phyloP scores from a whole-genome alignment of 2,888 invertebrate species.

The Macrophya alboannulata region DNA sequence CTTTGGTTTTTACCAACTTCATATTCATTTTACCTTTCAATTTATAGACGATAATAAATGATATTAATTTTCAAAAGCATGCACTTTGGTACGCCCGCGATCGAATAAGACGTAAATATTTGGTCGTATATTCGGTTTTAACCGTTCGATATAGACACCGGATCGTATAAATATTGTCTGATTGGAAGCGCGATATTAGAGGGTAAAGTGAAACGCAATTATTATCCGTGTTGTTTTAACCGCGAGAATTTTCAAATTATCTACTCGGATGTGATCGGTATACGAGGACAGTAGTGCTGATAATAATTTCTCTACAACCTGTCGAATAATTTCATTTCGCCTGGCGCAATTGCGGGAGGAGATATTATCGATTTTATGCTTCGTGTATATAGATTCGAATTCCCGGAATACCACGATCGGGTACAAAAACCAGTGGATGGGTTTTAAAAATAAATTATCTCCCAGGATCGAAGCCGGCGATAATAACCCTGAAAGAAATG shows the following conservation, averaged over 20 bases:
- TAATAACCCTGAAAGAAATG: not conserved
- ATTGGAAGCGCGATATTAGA: constrained; percentile 9
- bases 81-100: constrained; percentile 6
- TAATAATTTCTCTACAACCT: constrained; percentile 23
- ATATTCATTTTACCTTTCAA: constrained; percentile 24
- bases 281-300: not conserved
- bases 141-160: not conserved
- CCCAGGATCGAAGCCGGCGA: not conserved
- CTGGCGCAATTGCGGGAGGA: not conserved
- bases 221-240: constrained; percentile 25
- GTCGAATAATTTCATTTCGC: not conserved
- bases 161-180: constrained; percentile 29
- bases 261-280: not conserved
- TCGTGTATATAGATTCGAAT: not conserved
- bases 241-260: constrained; percentile 15
- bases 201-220: constrained; percentile 7
- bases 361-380: not conserved
- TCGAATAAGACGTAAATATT: not conserved
- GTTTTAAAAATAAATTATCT: not conserved
- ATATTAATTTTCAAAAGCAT: not conserved
- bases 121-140: not conserved
- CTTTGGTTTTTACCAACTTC: not conserved
- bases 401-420: not conserved
- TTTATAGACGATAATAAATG: constrained; percentile 36
- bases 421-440: not conserved